These are phyloP conservation scores for Nesospiza acunhae DNA, from an alignment of 2,113 vertebrate genomes.

Conservation along the genomic window DNA sequence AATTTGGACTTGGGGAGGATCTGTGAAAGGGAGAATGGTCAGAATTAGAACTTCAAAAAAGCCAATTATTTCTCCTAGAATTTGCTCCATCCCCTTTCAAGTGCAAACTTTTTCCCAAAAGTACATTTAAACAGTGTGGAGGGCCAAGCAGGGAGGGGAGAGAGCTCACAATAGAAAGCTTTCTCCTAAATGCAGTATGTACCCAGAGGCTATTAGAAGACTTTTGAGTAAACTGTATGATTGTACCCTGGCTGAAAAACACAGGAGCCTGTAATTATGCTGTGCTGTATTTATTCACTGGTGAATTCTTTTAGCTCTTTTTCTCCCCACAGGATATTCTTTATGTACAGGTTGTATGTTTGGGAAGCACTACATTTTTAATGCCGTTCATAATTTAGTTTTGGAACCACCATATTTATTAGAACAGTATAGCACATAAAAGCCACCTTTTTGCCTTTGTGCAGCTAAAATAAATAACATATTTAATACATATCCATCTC, in stretches of 20 bases:
- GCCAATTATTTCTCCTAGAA: neutral
- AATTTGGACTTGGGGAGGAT: neutral
- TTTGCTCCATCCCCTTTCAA: neutral
- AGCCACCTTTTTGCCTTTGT: conserved; percentile 67
- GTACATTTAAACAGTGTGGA: neutral
- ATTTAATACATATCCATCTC: conserved; percentile 45
- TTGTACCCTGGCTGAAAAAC: conserved; percentile 44
- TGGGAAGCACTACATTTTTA: conserved; percentile 63
- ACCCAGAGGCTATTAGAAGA: conserved; percentile 54
- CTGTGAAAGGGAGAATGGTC: neutral
- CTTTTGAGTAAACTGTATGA: conserved; percentile 44
- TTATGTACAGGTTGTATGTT: conserved; percentile 48
- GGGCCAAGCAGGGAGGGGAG: neutral
- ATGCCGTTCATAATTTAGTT: conserved; percentile 53
- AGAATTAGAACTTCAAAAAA: conserved; percentile 28
- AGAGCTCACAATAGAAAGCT: neutral
- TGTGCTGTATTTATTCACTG: conserved; percentile 51
- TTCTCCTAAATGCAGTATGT: conserved; percentile 2
- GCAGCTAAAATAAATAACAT: conserved; percentile 67
- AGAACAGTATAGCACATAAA: conserved; percentile 39
- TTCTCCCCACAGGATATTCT: neutral
- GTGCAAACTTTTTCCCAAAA: conserved; percentile 17
- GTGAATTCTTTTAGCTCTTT: conserved; percentile 45
- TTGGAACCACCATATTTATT: conserved; percentile 54
- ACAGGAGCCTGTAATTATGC: conserved; percentile 43